Evolutionary conservation across 2,888 invertebrate species (phyloP).

Genomic region (Ischnura elegans): DNA sequence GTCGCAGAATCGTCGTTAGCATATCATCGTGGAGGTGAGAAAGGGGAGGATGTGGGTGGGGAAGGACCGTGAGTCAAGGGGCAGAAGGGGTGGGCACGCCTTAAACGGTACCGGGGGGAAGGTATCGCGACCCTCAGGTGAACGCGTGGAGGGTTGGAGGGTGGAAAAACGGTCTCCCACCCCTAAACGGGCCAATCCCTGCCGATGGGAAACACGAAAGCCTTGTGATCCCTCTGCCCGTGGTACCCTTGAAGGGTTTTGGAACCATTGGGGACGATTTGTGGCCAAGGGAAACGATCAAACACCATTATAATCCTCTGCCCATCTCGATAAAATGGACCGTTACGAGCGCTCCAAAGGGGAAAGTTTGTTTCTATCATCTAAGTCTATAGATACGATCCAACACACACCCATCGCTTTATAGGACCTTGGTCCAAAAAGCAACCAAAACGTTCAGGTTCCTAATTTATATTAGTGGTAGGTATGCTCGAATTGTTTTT

Average conservation of each 20-base stretch:
- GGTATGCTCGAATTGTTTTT: no score
- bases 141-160: neutral
- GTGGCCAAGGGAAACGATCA: neutral
- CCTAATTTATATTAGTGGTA: no score
- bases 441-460: no score
- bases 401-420: no score
- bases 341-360: neutral
- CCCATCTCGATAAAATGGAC: neutral
- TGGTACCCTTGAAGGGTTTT: neutral
- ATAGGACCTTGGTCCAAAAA: no score
- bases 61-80: neutral
- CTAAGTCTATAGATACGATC: no score
- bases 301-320: neutral
- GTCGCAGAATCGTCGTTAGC: constrained; percentile 42
- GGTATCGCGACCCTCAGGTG: neutral
- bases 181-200: neutral
- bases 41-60: neutral
- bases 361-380: no score
- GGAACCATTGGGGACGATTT: neutral
- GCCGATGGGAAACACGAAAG: neutral
- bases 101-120: neutral
- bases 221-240: neutral
- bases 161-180: neutral
- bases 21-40: constrained; percentile 32
- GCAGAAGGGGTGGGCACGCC: neutral